Conservation (phyloP, 2,888 invertebrate genomes). For the Scelioninae gen. 2 region DNA sequence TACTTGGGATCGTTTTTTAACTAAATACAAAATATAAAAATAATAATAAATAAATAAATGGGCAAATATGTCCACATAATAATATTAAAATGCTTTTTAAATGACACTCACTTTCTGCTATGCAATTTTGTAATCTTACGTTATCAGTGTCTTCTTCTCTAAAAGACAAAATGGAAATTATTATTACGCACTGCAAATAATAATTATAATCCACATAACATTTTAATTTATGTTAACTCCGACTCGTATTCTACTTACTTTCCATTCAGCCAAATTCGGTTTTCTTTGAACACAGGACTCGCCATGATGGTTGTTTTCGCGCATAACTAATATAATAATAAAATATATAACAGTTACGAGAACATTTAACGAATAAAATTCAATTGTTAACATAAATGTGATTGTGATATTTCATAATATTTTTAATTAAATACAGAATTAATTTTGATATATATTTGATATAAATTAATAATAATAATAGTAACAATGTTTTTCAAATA, state of each 20-base stretch:
- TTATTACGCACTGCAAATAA: no score
- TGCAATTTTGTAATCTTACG: constrained; percentile 85
- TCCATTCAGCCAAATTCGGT: constrained; percentile 93
- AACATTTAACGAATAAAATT: no score
- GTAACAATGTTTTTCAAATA: no score
- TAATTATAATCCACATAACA: no score
- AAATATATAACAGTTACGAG: neutral
- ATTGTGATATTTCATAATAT: no score
- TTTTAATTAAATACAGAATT: no score
- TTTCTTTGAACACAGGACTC: constrained; percentile 82
- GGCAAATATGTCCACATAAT: no score
- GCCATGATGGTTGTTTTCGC: constrained; percentile 92
- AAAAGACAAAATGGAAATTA: constrained; percentile 67
- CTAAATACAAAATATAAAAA: constrained; percentile 71
- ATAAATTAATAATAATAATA: neutral
- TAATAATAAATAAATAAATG: no score
- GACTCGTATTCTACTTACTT: no score
- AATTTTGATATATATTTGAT: neutral
- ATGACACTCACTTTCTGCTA: constrained; percentile 82
- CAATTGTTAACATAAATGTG: no score
- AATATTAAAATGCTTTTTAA: no score
- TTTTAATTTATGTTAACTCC: no score
- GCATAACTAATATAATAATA: constrained; percentile 80
- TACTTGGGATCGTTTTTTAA: constrained; percentile 75
- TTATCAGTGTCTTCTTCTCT: constrained; percentile 85